Evolutionary conservation across 2,113 vertebrate species (phyloP).

Genomic region (Prunella himalayana): DNA sequence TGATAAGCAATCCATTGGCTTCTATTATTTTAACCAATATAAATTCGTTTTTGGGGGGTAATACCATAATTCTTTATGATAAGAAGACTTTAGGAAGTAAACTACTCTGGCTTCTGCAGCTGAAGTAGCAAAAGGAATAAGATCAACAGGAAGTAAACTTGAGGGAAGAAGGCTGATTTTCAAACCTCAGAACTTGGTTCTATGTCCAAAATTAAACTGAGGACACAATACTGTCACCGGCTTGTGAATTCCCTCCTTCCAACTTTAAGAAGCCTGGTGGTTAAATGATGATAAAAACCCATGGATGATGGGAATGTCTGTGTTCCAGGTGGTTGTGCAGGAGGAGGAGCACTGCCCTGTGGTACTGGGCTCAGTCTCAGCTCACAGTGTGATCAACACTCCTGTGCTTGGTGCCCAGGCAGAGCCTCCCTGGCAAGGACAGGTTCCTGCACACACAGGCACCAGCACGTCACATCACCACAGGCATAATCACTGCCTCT

Average conservation of each 20-base stretch:
- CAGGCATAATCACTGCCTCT: neutral
- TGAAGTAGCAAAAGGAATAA: neutral
- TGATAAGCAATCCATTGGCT: neutral
- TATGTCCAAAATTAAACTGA: neutral
- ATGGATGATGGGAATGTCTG: neutral
- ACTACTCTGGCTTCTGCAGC: neutral
- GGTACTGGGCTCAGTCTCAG: neutral
- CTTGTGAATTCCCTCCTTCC: neutral
- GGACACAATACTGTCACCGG: accelerated
- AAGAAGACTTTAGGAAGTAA: neutral
- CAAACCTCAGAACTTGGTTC: neutral
- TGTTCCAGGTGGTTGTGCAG: neutral
- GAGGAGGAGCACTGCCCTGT: neutral
- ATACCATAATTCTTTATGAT: neutral
- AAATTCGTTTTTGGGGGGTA: neutral
- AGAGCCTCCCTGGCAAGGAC: neutral
- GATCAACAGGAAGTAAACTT: neutral
- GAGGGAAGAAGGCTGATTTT: neutral
- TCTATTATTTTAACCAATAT: neutral
- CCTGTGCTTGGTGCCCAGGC: neutral
- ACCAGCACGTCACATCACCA: neutral
- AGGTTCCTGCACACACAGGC: neutral
- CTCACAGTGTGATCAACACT: neutral
- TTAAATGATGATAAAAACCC: neutral
- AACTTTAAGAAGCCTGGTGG: neutral